Evolutionary conservation across 2,888 invertebrate genomes (phyloP), one percentile per base, ranked within the genome.

Genomic region (Anticlea derivata): DNA sequence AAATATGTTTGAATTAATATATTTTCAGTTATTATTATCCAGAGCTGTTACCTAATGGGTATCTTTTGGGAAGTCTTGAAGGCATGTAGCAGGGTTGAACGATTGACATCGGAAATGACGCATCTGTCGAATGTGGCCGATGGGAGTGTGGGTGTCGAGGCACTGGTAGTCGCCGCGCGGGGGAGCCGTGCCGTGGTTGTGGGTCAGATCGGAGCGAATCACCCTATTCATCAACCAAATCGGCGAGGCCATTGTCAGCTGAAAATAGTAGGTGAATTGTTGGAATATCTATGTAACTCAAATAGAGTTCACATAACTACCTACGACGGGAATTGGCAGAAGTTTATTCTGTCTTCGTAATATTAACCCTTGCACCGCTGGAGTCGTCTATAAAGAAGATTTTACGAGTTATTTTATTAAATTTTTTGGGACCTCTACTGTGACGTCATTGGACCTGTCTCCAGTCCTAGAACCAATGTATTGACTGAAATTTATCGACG

Each of bases 81-180:
- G 60, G 44, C 87, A 77, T 5, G 85, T 79, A 10, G 80, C 77
- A 1, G 89, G 90, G 51, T 89, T 71, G 50, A 87, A 88, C 2
- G 90, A 89, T 57, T 83, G 79, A 58, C 79, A 79, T 5, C 89
- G 79, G 65, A 74, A 83, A 7, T 78, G 70, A 56, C 82, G 72
- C 75, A 90, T 68, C 41, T 78, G 64, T 8, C 89, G 79, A 27
- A 90, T 88, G 58, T 89, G 89, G 0, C 74, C 79, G 12, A 90
- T 89, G 2, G 90, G 89, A 0, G 89, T 88, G 63, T 90, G 88
- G 0, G 85, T 85, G 61, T 90, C 90, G 22, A 90, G 72, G 41
- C 83, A 89, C 50, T 89, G 87, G 61, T 89, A 88, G 56, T 82
- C 73, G 0, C 89, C 90, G 17, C 71, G 77, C 0, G 89, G 88